phyloP scores from a whole-genome alignment of 2,888 invertebrate species.

The Polia nebulosa region DNA sequence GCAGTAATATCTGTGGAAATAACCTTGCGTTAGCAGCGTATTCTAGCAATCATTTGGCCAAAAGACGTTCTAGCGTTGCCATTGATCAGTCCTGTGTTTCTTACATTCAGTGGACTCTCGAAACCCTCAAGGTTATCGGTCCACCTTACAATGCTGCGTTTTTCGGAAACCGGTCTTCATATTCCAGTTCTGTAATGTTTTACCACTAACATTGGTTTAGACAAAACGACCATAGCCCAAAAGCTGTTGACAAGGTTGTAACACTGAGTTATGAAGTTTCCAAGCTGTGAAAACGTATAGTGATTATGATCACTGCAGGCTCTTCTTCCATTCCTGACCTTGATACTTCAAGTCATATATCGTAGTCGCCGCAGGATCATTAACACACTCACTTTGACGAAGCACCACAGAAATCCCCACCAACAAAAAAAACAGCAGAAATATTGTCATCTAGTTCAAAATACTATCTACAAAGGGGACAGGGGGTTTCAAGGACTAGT shows the following conservation, averaged over 20 bases:
- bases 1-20: conserved; percentile 9
- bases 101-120: background rate
- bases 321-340: background rate
- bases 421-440: conserved; percentile 7
- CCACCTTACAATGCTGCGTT: no score
- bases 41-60: background rate
- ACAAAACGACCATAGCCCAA: no score
- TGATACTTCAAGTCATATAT: background rate
- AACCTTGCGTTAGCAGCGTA: background rate
- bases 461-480: conserved; percentile 25
- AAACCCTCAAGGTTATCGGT: background rate
- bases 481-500: conserved; percentile 81
- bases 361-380: background rate
- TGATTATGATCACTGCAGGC: background rate
- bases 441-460: conserved; percentile 11
- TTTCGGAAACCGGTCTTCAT: background rate
- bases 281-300: background rate
- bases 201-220: background rate
- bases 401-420: conserved; percentile 6
- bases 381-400: background rate
- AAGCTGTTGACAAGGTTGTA: background rate
- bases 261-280: background rate
- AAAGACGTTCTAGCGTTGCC: background rate
- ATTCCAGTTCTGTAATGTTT: background rate
- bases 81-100: background rate